A percentile compares a stretch with the other conserved stretches of the same genome.
Conservation (phyloP, 1,140 invertebrate genomes). For the Drosophila gunungcola region DNA sequence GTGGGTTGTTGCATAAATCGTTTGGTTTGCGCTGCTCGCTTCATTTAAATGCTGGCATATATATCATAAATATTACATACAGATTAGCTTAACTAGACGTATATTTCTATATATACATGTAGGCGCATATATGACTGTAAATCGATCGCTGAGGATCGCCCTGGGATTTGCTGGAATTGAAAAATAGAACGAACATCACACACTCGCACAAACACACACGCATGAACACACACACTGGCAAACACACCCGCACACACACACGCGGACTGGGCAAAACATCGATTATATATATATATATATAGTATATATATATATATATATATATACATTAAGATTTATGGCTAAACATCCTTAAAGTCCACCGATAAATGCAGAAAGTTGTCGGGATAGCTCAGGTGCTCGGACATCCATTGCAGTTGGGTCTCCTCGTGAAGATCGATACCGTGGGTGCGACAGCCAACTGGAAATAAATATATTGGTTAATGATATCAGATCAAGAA, state of each 20-base stretch:
- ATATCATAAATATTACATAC: constrained; percentile 31
- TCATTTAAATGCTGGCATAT: constrained; percentile 39
- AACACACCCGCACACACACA: background rate
- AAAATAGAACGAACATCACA: constrained; percentile 35
- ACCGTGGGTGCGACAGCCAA: constrained; percentile 94
- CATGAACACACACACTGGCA: constrained; percentile 4
- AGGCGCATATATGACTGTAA: constrained; percentile 21
- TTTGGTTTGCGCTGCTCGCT: constrained; percentile 36
- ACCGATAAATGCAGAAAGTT: constrained; percentile 97
- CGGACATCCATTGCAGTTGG: constrained; percentile 98
- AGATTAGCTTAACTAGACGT: constrained; percentile 25
- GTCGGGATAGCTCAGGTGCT: constrained; percentile 99
- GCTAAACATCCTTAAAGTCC: constrained; percentile 60
- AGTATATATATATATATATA: background rate
- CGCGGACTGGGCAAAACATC: constrained; percentile 13
- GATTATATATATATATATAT: background rate
- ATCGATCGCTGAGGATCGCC: constrained; percentile 42
- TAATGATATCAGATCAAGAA: background rate
- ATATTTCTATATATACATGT: constrained; percentile 11
- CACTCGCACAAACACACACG: constrained; percentile 2
- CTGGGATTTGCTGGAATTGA: constrained; percentile 45
- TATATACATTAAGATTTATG: constrained; percentile 3
- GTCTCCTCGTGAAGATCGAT: constrained; percentile 94
- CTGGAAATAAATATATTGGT: constrained; percentile 86
- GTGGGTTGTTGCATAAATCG: constrained; percentile 36